phyloP scores from a whole-genome alignment of 2,888 invertebrate species.

The Mechanitis messenoides region DNA sequence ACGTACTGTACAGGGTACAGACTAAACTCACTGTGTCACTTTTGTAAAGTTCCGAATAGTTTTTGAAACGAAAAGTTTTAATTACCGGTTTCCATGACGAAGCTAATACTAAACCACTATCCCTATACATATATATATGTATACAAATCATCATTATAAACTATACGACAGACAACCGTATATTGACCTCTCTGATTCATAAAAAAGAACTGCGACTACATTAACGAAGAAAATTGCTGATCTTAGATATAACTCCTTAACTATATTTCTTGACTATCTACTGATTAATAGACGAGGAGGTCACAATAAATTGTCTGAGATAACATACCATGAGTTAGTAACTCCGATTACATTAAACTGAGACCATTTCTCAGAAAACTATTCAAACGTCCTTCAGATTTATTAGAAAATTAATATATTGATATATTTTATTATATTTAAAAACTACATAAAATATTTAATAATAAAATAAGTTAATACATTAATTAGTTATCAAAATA shows the following conservation, averaged over 20 bases:
- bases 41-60: too few species aligned
- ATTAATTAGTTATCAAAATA: too few species aligned
- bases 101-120: too few species aligned
- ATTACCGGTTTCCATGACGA: too few species aligned
- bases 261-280: constrained; percentile 23
- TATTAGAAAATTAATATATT: constrained; percentile 38
- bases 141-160: too few species aligned
- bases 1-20: too few species aligned
- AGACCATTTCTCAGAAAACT: constrained; percentile 60
- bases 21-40: too few species aligned
- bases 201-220: neutral
- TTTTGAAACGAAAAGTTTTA: too few species aligned
- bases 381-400: constrained; percentile 48
- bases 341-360: constrained; percentile 61
- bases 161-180: neutral
- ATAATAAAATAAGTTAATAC: too few species aligned
- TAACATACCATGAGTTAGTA: constrained; percentile 62
- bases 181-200: neutral
- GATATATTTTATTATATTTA: too few species aligned
- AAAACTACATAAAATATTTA: too few species aligned
- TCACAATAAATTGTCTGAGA: constrained; percentile 57
- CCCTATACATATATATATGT: too few species aligned
- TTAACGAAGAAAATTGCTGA: constrained; percentile 4
- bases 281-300: constrained; percentile 49
- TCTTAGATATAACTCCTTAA: constrained; percentile 15